A percentile compares a stretch with the other conserved stretches of the same genome.
Conservation (phyloP, 2,113 vertebrate genomes). For the Ptyas mucosa region DNA sequence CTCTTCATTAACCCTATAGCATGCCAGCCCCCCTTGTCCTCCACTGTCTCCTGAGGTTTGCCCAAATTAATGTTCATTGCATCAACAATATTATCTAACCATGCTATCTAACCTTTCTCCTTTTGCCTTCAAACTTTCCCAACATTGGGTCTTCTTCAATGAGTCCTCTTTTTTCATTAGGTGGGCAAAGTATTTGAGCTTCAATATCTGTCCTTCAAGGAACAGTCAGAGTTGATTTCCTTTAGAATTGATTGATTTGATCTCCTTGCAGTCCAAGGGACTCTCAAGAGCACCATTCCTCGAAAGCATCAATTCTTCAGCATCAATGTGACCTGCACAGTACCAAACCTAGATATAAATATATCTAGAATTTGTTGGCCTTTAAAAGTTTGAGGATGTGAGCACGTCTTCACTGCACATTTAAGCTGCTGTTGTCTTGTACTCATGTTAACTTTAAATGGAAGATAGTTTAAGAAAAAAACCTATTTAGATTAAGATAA, state of each 20-base stretch:
- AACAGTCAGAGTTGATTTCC: neutral
- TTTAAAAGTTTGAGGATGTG: neutral
- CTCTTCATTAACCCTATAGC: neutral
- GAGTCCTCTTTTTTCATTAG: neutral
- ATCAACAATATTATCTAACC: neutral
- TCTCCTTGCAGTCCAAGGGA: neutral
- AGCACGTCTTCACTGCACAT: neutral
- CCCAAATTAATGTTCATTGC: neutral
- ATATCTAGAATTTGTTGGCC: neutral
- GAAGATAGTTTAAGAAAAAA: neutral
- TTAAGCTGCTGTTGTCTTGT: neutral
- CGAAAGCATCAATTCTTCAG: neutral
- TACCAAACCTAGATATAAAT: neutral
- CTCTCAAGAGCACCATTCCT: neutral
- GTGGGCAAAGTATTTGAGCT: neutral
- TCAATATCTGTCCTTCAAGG: neutral
- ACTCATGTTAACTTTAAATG: neutral
- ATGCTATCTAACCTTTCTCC: neutral
- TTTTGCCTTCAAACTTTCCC: neutral
- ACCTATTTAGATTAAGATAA: neutral
- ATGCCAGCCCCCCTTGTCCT: neutral
- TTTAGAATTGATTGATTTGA: neutral
- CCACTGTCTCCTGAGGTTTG: neutral
- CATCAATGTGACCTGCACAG: neutral
- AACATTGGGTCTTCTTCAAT: neutral